Base-by-base conservation (phyloP, 1,140 invertebrate species). In the Halictus rubicundus region DNA sequence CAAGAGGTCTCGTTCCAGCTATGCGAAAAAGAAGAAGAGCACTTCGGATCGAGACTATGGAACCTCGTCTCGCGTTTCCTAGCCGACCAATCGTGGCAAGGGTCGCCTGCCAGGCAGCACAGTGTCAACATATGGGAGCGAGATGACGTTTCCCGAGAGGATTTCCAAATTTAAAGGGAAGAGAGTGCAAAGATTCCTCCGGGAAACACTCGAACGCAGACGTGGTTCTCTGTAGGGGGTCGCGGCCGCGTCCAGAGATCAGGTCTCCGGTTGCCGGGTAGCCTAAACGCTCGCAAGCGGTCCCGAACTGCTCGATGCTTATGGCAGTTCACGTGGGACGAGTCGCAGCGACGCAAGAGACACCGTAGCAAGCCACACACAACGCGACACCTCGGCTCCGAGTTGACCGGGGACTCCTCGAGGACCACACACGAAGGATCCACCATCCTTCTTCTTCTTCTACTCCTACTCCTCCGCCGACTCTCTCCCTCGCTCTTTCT, bases 371-470 rank as follows among this genome's bases (percentile, higher is more conserved):
- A 88, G 85, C 91, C 91, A 92, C 91, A 92, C 91, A 91, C 90
- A 90, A 92, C 87, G 90, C 89, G 90, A 91, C 90, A 91, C 90
- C 90, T 92, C 88, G 86, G 77, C 59, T 66, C 68, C 83, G 71
- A 85, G 80, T 86, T 86, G 80, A 85, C 84, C 84, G 84, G 85
- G 75, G 75, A 86, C 83, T 85, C 79, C 84, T 80, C 82, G 73
- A 88, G 83, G 90, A 92, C 90, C 91, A 92, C 91, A 90, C 91
- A 92, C 91, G 91, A 92, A 92, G 91, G 90, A 90, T 89, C 78
- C 83, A 81, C 88, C 84, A 83, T 78, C 82, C 75, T 64, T 80
- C 64, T 25, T 54, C 21, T 82, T 69, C 79, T 85, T 80, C 76
- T 78, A 85, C 63, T 71, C 59, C 63, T 71, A 63, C 37, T 16